Base-by-base conservation (phyloP, 1,140 invertebrate genomes). In the Muscidifurax raptorellus region DNA sequence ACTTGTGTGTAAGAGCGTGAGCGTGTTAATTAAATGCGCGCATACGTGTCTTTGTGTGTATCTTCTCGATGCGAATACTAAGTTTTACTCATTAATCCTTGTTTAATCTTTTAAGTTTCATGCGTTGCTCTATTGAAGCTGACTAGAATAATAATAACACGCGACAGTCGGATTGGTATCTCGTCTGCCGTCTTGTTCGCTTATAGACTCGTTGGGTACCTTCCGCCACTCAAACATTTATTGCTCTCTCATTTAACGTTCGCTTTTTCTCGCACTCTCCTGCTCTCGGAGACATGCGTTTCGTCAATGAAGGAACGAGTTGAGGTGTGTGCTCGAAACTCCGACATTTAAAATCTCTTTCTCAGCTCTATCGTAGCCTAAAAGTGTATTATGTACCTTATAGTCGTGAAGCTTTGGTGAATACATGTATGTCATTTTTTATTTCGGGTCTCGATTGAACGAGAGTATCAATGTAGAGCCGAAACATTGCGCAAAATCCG, bases 101-200 rank as follows among this genome's bases (percentile, higher is more conserved):
- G 52, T 59, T 82, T 81, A 76, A 69, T 67, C 47, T 25, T 76
- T 80, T 79, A 85, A 76, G 44, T 85, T 84, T 81, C 32, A 81
- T 81, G 78, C 78, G 67, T 75, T 75, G 28, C 66, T 30, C 84
- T 85, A 85, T 82, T 64, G 25, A 85, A 85, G 80, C 84, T 82
- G 84, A 85, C 84, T 85, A 85, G 80, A 86, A 82, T 85, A 85
- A 81, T 82, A 85, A 78, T 82, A 82, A 82, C 75, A 72, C 74
- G 44, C 75, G 27, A 72, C 71, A 78, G 64, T 52, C 44, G 71
- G 66, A 72, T 76, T 40, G 52, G 4, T 30, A 69, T 3, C 69
- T 77, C 67, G 47, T 9, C 79, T 77, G 71, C 44, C 78, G 22
- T 69, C 52, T n/a, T 52, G 9, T 81, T 80, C 44, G 32, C 76